Evolutionary conservation across 2,113 vertebrate species (phyloP).

Genomic region (Chlamydotis undulata): DNA sequence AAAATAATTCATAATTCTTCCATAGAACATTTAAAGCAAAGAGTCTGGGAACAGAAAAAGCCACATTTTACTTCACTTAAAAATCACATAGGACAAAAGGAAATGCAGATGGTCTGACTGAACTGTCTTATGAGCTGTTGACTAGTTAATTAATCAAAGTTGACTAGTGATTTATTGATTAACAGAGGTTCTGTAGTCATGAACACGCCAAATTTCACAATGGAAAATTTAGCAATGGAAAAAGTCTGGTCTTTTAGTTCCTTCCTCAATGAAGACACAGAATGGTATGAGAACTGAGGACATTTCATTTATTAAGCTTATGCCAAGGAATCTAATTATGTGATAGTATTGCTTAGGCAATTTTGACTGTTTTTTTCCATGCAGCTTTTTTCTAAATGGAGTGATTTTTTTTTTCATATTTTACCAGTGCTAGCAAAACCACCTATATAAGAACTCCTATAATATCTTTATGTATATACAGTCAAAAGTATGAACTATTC

Average conservation of each 20-base stretch:
- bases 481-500: not conserved
- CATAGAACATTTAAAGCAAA: slow-evolving; percentile 40
- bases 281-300: slow-evolving; percentile 32
- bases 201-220: slow-evolving; percentile 60
- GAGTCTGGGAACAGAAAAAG: slow-evolving; percentile 44
- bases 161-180: slow-evolving; percentile 60
- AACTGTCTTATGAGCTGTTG: slow-evolving; percentile 58
- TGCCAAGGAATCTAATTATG: slow-evolving; percentile 21
- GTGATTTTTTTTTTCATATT: not conserved
- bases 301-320: slow-evolving; percentile 20
- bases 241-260: slow-evolving; percentile 50
- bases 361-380: slow-evolving; percentile 30
- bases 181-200: slow-evolving; percentile 44
- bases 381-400: not conserved
- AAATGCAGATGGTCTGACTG: slow-evolving; percentile 61
- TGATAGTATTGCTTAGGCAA: slow-evolving; percentile 20
- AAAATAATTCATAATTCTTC: slow-evolving; percentile 56
- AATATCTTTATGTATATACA: not conserved
- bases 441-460: not conserved
- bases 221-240: slow-evolving; percentile 71
- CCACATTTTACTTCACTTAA: slow-evolving; percentile 5
- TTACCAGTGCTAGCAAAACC: not conserved
- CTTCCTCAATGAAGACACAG: slow-evolving; percentile 46
- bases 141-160: slow-evolving; percentile 66
- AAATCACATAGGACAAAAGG: slow-evolving; percentile 50